phyloP scores from a whole-genome alignment of 2,113 vertebrate species.

The Notothenia rossii region DNA sequence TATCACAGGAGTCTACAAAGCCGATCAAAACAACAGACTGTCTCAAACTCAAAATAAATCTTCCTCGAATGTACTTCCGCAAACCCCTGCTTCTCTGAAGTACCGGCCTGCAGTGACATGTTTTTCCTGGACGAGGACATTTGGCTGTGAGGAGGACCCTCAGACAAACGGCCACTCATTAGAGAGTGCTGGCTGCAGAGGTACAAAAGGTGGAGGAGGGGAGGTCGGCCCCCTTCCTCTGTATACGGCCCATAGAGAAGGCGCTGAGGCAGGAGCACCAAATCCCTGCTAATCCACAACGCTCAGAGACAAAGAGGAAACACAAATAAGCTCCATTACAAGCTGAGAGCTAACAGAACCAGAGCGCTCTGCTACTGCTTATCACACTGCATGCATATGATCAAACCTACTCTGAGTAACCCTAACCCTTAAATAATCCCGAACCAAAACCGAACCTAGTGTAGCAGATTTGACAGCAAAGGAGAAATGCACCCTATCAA shows the following conservation, averaged over 20 bases:
- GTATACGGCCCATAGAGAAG: constrained; percentile 64
- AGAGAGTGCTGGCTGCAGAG: constrained; percentile 51
- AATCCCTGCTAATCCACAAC: constrained; percentile 75
- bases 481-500: neutral
- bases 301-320: constrained; percentile 54
- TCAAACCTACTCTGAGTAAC: constrained; percentile 8
- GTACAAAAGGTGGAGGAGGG: constrained; percentile 68
- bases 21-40: neutral
- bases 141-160: constrained; percentile 40
- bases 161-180: constrained; percentile 47
- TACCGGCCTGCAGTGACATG: constrained; percentile 41
- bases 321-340: constrained; percentile 69
- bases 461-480: neutral
- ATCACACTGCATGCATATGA: constrained; percentile 1
- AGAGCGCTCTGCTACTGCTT: constrained; percentile 20
- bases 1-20: neutral
- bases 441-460: neutral
- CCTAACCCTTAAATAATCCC: neutral
- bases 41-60: too few relatives aligned
- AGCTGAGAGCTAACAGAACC: constrained; percentile 37
- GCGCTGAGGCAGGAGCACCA: constrained; percentile 67
- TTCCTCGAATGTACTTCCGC: neutral
- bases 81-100: constrained; percentile 1
- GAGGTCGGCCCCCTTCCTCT: constrained; percentile 56
- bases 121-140: constrained; percentile 3